phyloP scores from a whole-genome alignment of 2,113 vertebrate genomes.

The Thalassoma bifasciatum region DNA sequence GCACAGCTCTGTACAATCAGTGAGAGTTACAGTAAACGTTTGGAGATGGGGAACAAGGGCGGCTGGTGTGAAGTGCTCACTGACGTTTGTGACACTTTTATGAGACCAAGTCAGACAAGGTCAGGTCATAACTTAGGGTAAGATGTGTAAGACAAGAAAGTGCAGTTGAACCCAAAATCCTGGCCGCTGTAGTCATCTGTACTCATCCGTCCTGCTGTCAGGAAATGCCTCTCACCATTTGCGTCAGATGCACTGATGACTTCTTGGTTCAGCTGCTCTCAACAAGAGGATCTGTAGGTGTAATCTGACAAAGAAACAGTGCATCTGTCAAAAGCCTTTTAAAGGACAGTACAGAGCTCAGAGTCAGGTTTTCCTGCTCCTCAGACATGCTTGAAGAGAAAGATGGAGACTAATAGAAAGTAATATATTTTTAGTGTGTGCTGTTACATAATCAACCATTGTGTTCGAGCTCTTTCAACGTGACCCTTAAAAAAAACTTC shows the following conservation, averaged over 20 bases:
- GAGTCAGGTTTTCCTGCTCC: constrained; percentile 16
- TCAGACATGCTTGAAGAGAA: constrained; percentile 14
- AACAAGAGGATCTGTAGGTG: constrained; percentile 3
- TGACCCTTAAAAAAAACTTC: constrained; percentile 18
- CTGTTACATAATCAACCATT: constrained; percentile 40
- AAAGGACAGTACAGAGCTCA: constrained; percentile 3
- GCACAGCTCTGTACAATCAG: constrained; percentile 32
- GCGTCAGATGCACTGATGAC: constrained; percentile 8
- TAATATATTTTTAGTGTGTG: constrained; percentile 12
- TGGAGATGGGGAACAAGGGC: constrained; percentile 4
- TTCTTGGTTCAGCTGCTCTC: neutral
- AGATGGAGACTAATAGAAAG: constrained; percentile 34
- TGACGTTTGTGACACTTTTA: constrained; percentile 16
- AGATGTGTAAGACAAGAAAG: neutral
- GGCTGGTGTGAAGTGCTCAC: neutral
- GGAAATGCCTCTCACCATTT: constrained; percentile 16
- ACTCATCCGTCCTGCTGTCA: neutral
- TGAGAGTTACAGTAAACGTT: constrained; percentile 28
- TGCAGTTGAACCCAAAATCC: neutral
- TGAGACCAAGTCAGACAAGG: neutral
- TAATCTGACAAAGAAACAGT: constrained; percentile 4
- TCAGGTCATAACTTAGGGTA: neutral
- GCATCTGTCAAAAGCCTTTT: neutral
- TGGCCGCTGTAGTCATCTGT: constrained; percentile 4
- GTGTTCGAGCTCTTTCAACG: constrained; percentile 10